Conservation (phyloP, 2,797 vertebrate species). For the Sarcoramphus papa region DNA sequence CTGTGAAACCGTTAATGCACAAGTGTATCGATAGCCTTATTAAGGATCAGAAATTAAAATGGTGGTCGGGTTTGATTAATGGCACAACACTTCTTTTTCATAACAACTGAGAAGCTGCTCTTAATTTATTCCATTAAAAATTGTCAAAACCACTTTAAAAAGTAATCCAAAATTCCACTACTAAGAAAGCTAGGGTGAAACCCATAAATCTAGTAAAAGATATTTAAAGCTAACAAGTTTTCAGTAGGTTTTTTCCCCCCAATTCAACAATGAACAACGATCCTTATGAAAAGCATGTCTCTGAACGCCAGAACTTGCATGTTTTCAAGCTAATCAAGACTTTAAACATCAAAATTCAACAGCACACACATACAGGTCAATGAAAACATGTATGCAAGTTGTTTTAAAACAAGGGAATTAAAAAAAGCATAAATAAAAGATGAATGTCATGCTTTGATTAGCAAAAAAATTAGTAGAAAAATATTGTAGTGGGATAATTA, state of each 20-base stretch:
- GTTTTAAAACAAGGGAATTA: neutral
- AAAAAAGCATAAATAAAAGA: neutral
- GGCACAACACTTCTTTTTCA: neutral
- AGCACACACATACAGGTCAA: neutral
- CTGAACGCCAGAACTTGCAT: neutral
- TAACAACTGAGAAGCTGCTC: neutral
- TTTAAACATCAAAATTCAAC: neutral
- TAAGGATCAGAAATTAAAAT: neutral
- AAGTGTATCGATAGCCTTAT: neutral
- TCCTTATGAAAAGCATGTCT: neutral
- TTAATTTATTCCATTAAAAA: neutral
- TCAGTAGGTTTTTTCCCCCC: accelerated
- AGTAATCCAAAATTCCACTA: neutral
- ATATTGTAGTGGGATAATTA: neutral
- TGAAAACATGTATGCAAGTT: neutral
- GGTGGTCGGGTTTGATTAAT: neutral
- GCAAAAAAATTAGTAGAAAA: neutral
- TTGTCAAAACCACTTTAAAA: neutral
- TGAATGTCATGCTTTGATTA: neutral
- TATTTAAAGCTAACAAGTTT: neutral
- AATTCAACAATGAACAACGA: neutral
- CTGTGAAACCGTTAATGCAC: neutral
- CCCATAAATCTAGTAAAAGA: neutral
- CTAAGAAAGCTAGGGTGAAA: neutral
- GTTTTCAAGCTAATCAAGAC: neutral